phyloP scores from a whole-genome alignment of 1,140 invertebrate genomes.

The Ridgeia piscesae region DNA sequence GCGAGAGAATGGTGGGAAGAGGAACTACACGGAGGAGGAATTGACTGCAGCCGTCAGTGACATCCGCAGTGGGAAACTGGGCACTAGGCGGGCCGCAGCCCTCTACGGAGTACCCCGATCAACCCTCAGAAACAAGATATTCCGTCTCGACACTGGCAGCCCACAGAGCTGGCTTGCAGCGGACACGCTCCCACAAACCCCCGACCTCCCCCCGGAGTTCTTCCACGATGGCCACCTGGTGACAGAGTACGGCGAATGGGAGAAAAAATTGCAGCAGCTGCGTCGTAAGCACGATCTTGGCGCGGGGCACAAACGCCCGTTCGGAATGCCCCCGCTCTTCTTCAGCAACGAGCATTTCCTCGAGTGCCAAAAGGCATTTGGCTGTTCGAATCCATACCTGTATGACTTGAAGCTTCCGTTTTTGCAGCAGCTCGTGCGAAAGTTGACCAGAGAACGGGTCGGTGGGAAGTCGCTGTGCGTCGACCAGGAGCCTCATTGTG shows the following conservation, averaged over 20 bases:
- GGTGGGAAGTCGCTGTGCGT: slow-evolving; percentile 28
- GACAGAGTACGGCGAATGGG: slow-evolving; percentile 25
- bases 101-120: slow-evolving; percentile 94
- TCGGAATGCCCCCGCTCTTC: slow-evolving; percentile 22
- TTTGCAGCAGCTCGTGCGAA: slow-evolving; percentile 53
- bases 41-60: slow-evolving; percentile 85
- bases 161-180: neutral
- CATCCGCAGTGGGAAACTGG: slow-evolving; percentile 88
- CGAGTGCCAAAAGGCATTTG: slow-evolving; percentile 24
- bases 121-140: slow-evolving; percentile 89
- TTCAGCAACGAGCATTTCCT: slow-evolving; percentile 19
- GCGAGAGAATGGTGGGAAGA: slow-evolving; percentile 40
- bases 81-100: slow-evolving; percentile 85
- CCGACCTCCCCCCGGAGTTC: neutral
- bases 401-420: slow-evolving; percentile 49
- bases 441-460: slow-evolving; percentile 55
- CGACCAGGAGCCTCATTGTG: neutral
- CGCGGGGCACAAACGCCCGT: slow-evolving; percentile 15
- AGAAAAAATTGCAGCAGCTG: slow-evolving; percentile 43
- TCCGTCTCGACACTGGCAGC: slow-evolving; percentile 40
- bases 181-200: neutral
- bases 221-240: neutral
- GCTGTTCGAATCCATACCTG: slow-evolving; percentile 30
- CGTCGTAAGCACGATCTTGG: slow-evolving; percentile 52
- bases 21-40: slow-evolving; percentile 89